Conservation (phyloP, 2,113 vertebrate species). For the Haliaeetus leucogaster region DNA sequence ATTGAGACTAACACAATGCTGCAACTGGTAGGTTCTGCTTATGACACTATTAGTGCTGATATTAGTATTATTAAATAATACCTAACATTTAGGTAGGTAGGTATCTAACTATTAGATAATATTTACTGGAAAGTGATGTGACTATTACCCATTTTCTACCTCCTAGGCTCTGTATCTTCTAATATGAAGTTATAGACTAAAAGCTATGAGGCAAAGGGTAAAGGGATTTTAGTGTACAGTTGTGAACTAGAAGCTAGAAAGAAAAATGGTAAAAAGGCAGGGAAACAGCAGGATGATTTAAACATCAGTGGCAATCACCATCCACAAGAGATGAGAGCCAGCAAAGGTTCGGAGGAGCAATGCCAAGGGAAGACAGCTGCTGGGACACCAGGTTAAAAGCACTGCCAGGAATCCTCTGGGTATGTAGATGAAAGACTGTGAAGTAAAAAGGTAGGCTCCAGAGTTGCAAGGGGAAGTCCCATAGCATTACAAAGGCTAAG, state of each 20-base stretch:
- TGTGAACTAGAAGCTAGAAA: background rate
- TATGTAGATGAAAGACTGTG: background rate
- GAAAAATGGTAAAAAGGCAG: background rate
- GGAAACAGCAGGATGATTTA: background rate
- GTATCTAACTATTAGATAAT: background rate
- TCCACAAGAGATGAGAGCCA: background rate
- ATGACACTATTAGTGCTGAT: background rate
- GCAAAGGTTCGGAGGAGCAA: background rate
- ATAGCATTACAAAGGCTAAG: background rate
- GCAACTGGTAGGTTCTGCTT: background rate
- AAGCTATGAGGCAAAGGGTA: background rate
- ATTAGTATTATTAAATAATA: background rate
- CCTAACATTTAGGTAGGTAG: background rate
- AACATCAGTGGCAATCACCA: background rate
- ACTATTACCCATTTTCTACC: background rate
- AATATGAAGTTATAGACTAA: background rate
- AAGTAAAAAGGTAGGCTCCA: background rate
- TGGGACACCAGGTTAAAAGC: background rate
- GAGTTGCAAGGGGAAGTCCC: background rate
- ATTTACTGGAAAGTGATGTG: background rate
- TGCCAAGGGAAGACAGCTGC: background rate
- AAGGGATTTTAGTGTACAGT: background rate
- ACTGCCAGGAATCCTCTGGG: background rate
- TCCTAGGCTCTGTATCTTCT: background rate
- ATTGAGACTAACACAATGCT: accelerated